These are phyloP conservation scores for Ginglymostoma cirratum DNA, from an alignment of 2,113 vertebrate genomes.

Conservation along the genomic window DNA sequence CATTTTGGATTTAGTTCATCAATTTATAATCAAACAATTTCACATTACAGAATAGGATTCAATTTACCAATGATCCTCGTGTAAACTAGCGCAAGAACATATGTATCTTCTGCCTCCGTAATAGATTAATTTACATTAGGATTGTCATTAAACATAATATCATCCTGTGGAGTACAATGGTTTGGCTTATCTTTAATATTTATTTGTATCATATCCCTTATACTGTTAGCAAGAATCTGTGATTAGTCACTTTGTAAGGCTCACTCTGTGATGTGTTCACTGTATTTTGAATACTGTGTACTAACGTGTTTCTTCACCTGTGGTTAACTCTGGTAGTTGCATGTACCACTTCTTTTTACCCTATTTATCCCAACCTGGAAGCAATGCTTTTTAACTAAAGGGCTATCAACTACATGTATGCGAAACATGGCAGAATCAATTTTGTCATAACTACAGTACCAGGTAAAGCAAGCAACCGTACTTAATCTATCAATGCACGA, in stretches of 20 bases:
- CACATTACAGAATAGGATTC: neutral
- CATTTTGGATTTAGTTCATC: neutral
- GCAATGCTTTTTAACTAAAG: neutral
- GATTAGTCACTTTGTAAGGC: neutral
- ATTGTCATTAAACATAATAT: neutral
- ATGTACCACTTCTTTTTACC: neutral
- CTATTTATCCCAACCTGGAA: neutral
- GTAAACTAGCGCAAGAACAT: neutral
- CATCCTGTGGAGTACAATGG: neutral
- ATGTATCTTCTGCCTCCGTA: neutral
- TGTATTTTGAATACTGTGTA: neutral
- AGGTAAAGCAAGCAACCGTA: neutral
- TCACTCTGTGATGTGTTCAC: neutral
- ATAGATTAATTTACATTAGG: neutral
- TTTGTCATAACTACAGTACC: neutral
- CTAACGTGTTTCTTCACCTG: neutral
- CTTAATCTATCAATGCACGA: neutral
- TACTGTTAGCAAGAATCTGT: neutral
- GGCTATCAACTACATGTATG: neutral
- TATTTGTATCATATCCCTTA: neutral
- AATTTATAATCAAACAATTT: conserved; percentile 17
- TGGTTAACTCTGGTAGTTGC: neutral
- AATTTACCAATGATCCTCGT: neutral
- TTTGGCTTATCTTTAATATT: neutral
- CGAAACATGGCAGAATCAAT: neutral